Base-by-base conservation (phyloP, 1,140 invertebrate genomes). In the Polypedilum pembai region DNA sequence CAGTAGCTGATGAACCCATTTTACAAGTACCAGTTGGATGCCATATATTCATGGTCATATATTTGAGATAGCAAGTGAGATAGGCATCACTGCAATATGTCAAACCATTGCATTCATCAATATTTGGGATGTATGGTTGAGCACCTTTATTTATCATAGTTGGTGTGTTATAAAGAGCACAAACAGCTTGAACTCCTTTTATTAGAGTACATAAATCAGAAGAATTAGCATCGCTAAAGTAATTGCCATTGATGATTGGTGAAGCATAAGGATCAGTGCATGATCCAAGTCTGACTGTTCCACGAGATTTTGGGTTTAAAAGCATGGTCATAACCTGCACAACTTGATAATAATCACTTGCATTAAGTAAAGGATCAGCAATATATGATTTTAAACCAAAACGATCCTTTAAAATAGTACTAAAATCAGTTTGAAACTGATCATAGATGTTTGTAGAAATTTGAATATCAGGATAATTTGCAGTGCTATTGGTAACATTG, bases 21-120 rank as follows among this genome's bases (percentile, higher is more conserved):
- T 93, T 94, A 77, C 90, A 92, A 0, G 93, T 95, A 0, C 92
- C 89, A 0, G 89, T 87, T 0, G 92, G 92, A 85, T 95, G 92
- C 8, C 12, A 56, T n/a, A 56, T 1, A 15, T 56, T 45, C 8
- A 56, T 8, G 12, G 45, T 12, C 1, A 56, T n/a, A n/a, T 56
- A 56, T 15, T 56, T 56, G 0, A n/a, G 12, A 56, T 56, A 56
- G 12, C 45, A 56, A 15, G 12, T 12, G n/a, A 56, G 12, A n/a
- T 56, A 56, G 1, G 45, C 12, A 45, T 45, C 41, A 4, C 10
- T n/a, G n/a, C 45, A 56, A 15, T n/a, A 56, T 4, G 12, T 10
- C 3, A 12, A 15, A 4, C 12, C 4, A 56, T 10, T 15, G 15
- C 45, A 56, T 56, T 56, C 45, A 56, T 12, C n/a, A n/a, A 56